Evolutionary conservation across 2,113 vertebrate species (phyloP).

Genomic region (Macaca nemestrina): DNA sequence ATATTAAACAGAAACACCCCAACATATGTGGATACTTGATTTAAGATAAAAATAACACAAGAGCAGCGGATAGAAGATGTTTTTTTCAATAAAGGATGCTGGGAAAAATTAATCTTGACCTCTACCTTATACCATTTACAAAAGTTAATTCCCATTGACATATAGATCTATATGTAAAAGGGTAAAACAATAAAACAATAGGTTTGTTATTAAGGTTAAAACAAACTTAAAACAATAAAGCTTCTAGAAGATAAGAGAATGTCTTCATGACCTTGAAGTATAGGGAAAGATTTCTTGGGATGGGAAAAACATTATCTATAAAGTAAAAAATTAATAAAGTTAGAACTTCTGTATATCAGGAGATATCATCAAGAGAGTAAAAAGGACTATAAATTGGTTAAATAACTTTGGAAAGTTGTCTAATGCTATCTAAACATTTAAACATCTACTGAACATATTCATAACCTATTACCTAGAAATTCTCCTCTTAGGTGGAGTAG

Average conservation of each 20-base stretch:
- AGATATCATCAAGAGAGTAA: background rate
- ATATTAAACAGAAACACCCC: background rate
- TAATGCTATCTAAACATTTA: background rate
- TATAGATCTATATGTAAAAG: background rate
- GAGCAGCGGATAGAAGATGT: background rate
- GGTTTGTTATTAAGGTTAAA: no score
- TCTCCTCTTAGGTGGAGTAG: background rate
- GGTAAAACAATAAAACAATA: background rate
- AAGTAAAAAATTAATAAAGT: background rate
- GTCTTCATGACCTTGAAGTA: background rate
- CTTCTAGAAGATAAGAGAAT: background rate
- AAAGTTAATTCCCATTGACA: background rate
- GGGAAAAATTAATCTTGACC: background rate
- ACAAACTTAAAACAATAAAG: background rate
- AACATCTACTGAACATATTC: background rate
- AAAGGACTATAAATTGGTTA: constrained; percentile 1
- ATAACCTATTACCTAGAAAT: background rate
- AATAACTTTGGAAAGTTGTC: background rate
- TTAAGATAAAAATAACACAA: background rate
- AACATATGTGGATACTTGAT: background rate
- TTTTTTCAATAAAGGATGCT: constrained; percentile 3
- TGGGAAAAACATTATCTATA: background rate
- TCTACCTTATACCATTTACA: background rate
- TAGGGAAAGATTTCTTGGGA: background rate
- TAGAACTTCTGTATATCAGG: background rate